Evolutionary conservation across 2,888 invertebrate genomes (phyloP).

Genomic region (Phengaris alcon): DNA sequence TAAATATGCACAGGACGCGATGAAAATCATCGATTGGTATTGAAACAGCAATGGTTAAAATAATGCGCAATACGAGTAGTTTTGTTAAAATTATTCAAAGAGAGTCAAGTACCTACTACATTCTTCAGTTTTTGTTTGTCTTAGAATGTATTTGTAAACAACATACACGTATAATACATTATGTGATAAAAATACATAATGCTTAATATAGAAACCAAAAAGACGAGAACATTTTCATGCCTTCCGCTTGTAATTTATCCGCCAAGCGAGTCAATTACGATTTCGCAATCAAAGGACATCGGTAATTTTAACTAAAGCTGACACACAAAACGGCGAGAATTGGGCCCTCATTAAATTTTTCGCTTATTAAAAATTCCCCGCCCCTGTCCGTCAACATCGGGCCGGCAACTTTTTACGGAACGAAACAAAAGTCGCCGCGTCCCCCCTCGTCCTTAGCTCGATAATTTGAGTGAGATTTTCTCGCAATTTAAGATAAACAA

Average conservation of each 20-base stretch:
- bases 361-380: conserved; percentile 79
- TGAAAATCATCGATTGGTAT: not conserved
- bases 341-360: conserved; percentile 76
- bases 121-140: too few relatives aligned
- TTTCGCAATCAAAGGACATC: conserved; percentile 45
- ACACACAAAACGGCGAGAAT: conserved; percentile 64
- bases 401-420: conserved; percentile 72
- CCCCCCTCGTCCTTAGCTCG: conserved; percentile 74
- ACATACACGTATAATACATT: too few relatives aligned
- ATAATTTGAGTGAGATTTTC: conserved; percentile 80
- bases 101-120: too few relatives aligned
- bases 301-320: conserved; percentile 50
- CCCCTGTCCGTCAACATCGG: conserved; percentile 64
- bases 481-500: conserved; percentile 80
- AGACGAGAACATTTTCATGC: too few relatives aligned
- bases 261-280: conserved; percentile 1
- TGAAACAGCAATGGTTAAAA: too few relatives aligned
- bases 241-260: not conserved
- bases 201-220: too few relatives aligned
- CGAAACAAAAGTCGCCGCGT: conserved; percentile 71
- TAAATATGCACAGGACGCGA: not conserved
- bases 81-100: too few relatives aligned
- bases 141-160: too few relatives aligned
- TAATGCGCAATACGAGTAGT: too few relatives aligned
- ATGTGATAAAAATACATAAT: too few relatives aligned